phyloP scores from a whole-genome alignment of 2,797 vertebrate species.

The Ciconia nigra region DNA sequence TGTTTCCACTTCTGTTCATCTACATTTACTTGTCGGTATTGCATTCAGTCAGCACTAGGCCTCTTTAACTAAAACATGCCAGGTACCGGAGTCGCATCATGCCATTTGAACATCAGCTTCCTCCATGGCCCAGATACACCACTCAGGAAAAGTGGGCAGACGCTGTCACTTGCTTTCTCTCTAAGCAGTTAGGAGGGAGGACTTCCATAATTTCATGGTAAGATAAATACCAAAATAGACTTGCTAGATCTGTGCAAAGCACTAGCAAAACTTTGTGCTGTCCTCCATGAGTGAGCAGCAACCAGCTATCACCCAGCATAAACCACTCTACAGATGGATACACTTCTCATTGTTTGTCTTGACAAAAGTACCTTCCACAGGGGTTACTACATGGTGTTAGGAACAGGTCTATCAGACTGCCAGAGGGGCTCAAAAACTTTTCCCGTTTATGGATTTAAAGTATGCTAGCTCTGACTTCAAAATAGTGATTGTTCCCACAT shows the following conservation, averaged over 20 bases:
- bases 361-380: background rate
- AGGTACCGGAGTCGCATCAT: no score
- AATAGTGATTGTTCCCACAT: background rate
- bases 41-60: background rate
- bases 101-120: background rate
- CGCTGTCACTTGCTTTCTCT: background rate
- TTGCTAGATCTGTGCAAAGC: background rate
- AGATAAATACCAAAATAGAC: background rate
- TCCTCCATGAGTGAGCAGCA: background rate
- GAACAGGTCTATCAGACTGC: background rate
- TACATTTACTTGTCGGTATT: background rate
- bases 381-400: background rate
- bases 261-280: background rate
- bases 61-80: background rate
- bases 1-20: background rate
- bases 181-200: background rate
- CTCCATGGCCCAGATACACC: background rate
- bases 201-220: background rate
- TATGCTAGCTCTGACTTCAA: background rate
- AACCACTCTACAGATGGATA: background rate
- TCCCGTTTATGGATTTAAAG: background rate
- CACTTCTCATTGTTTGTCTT: background rate
- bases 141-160: fast-evolving
- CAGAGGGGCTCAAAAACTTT: background rate
- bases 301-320: background rate